These are phyloP conservation scores for Cephus pygmeus DNA, from an alignment of 2,888 invertebrate genomes.

Conservation along the genomic window DNA sequence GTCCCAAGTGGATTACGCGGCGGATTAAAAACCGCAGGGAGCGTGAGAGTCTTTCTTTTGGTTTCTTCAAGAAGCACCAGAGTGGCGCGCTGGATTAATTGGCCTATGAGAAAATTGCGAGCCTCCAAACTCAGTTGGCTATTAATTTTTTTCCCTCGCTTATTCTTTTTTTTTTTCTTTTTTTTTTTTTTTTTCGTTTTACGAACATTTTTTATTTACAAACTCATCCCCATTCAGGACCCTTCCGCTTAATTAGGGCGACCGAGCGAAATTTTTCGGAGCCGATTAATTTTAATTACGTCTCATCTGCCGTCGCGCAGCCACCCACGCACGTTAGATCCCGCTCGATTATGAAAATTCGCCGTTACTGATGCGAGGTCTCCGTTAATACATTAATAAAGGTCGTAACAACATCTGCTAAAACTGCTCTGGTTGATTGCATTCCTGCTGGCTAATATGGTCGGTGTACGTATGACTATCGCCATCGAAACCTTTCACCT, in stretches of 20 bases:
- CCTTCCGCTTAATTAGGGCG: constrained; percentile 12
- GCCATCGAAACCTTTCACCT: not conserved
- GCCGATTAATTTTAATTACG: constrained; percentile 31
- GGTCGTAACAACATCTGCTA: not conserved
- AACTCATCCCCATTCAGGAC: constrained; percentile 25
- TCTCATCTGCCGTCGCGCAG: not conserved
- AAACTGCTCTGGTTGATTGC: not conserved
- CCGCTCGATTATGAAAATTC: not conserved
- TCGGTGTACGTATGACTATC: not conserved
- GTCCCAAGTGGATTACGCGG: not conserved
- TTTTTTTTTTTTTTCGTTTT: not conserved
- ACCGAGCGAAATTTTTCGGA: constrained; percentile 26
- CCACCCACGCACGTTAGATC: not conserved
- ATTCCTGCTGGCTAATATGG: not conserved
- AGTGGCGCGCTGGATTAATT: constrained; percentile 32
- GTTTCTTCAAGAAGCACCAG: constrained; percentile 5
- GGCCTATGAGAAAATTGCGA: constrained; percentile 24
- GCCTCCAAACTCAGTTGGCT: not conserved
- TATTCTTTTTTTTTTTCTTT: not conserved
- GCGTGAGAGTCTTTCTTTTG: not conserved
- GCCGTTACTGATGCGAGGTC: not conserved
- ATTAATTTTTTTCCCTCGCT: constrained; percentile 1
- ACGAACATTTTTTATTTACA: constrained; percentile 20
- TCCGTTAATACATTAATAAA: not conserved
- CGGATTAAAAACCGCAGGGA: not conserved